Evolutionary conservation across 2,797 vertebrate species (phyloP).

Genomic region (Carapus acus): DNA sequence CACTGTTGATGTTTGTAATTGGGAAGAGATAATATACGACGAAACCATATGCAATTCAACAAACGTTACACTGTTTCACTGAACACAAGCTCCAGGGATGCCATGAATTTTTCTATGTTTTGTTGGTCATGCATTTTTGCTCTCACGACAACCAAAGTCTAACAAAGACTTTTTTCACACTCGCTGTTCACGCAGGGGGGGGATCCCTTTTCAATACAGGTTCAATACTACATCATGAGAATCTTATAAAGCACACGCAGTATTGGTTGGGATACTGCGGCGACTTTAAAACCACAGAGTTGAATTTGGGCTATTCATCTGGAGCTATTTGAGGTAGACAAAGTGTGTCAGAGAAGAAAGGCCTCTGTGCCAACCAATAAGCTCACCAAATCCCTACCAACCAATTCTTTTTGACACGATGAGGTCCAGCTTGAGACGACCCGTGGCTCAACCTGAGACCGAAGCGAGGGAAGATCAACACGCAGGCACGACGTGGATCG

Average conservation of each 20-base stretch:
- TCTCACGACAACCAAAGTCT: no score
- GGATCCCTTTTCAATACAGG: constrained; percentile 9
- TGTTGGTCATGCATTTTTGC: no score
- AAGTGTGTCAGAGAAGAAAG: constrained; percentile 46
- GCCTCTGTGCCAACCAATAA: constrained; percentile 26
- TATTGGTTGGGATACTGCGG: constrained; percentile 21
- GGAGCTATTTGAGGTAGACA: constrained; percentile 68
- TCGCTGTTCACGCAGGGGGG: no score
- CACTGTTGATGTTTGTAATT: no score
- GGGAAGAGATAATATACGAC: no score
- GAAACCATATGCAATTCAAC: no score
- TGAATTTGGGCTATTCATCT: constrained; percentile 39
- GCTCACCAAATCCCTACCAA: constrained; percentile 24
- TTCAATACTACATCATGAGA: constrained; percentile 7
- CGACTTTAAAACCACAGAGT: constrained; percentile 51
- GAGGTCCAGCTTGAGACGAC: constrained; percentile 35
- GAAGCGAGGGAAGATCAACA: constrained; percentile 32
- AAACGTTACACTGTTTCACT: no score
- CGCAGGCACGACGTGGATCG: constrained; percentile 21
- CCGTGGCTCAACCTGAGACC: constrained; percentile 46
- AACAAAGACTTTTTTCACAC: no score
- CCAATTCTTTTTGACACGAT: constrained; percentile 18
- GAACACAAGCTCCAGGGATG: no score
- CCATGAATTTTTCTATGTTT: no score
- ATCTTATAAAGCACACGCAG: constrained; percentile 1